Evolutionary conservation across 1,140 invertebrate genomes (phyloP), one percentile per base, ranked within the genome.

Genomic region (Ceratitis capitata): DNA sequence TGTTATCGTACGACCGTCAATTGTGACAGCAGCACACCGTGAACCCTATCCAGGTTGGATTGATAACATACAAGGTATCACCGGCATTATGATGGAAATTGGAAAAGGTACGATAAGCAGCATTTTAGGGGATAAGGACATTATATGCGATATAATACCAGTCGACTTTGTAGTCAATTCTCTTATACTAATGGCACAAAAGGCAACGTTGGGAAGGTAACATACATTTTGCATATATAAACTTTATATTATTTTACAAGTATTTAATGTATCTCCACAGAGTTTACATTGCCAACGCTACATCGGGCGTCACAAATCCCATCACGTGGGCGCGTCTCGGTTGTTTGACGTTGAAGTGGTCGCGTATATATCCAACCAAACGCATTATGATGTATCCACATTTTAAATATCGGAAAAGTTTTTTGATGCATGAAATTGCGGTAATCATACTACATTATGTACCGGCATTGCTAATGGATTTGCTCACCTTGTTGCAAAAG

Each of bases 121-220:
- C 23, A 97, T 98, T 86, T 94, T 96, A 85, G 97, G 96, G 85
- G 93, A 96, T 56, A 92, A 94, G 56, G 92, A 94, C 58, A 93
- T 95, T 45, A 94, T 95, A 19, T 96, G 98, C 29, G 97, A 99
- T 88, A 92, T 98, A 10, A 96, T 99, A 7, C 98, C 98, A 0
- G 97, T 99, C 0, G 98, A 99, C 91, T 94, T 97, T 88, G 97
- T 98, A 4, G 96, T 97, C 32, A 98, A 98, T 91, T 95, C 96
- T 10, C 94, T 98, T 86, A 97, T 99, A 78, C 88, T 91, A 88
- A 91, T 90, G 94, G 96, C 85, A 94, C 95, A 12, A 95, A 96
- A 12, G 97, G 97, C 90, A 0, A 84, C 86, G 32, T 35, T 89
- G 82, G 89, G 88, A 61, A 89, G 87, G 90, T 90, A 9, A 29